Conservation (phyloP, 2,888 invertebrate genomes). For the Clivina fossor region DNA sequence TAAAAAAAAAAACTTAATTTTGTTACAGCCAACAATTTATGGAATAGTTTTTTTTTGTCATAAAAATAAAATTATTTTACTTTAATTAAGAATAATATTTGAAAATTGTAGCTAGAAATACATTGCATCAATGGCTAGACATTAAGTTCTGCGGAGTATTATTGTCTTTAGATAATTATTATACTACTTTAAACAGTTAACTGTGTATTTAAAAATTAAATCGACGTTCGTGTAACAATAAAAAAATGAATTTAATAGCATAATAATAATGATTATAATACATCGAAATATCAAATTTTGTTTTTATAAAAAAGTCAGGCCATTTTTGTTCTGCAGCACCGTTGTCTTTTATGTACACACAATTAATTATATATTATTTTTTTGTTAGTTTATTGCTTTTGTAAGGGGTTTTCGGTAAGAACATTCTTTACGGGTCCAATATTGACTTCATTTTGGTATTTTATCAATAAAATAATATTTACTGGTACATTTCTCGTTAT, state of each 20-base stretch:
- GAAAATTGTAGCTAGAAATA: too few relatives aligned
- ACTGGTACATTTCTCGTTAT: not conserved
- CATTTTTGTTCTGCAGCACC: conserved; percentile 26
- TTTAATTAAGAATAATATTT: too few relatives aligned
- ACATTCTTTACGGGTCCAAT: conserved; percentile 20
- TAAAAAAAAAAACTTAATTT: too few relatives aligned
- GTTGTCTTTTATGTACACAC: conserved; percentile 22
- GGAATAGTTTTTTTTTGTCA: too few relatives aligned
- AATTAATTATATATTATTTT: conserved; percentile 16
- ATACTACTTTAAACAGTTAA: too few relatives aligned
- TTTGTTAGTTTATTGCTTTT: conserved; percentile 25
- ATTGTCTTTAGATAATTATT: too few relatives aligned
- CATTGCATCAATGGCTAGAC: too few relatives aligned
- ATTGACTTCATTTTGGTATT: conserved; percentile 8
- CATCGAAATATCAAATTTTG: conserved; percentile 24
- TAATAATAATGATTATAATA: conserved; percentile 14
- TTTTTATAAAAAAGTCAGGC: conserved; percentile 27
- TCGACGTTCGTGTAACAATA: not conserved
- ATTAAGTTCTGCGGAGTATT: too few relatives aligned
- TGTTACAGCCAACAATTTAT: too few relatives aligned
- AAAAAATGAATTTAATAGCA: conserved; percentile 6
- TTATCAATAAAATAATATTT: not conserved
- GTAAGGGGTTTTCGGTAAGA: conserved; percentile 20
- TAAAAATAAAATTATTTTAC: too few relatives aligned
- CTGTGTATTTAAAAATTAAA: too few relatives aligned